A percentile compares a stretch with the other conserved stretches of the same genome.
Conservation (phyloP, 1,140 invertebrate species). For the Trichogramma pretiosum region DNA sequence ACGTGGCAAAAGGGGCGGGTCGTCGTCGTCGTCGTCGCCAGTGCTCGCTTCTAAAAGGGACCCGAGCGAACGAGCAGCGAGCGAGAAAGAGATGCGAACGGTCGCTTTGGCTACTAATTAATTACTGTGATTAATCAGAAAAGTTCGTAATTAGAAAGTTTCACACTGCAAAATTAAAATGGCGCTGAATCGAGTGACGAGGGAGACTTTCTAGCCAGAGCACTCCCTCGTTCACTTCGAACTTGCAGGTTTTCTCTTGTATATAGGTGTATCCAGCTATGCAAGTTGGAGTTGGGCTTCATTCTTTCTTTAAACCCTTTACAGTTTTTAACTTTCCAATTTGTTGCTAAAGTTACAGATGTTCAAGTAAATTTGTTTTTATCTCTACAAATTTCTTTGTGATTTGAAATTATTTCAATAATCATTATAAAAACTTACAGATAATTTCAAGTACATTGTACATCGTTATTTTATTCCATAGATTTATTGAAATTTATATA, state of each 20-base stretch:
- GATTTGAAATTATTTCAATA: no score
- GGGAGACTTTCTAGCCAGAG: constrained; percentile 30
- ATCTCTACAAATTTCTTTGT: no score
- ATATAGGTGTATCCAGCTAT: constrained; percentile 8
- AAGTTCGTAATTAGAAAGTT: constrained; percentile 51
- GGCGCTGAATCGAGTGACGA: constrained; percentile 34
- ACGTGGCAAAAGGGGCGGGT: constrained; percentile 7
- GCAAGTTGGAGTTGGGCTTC: constrained; percentile 6
- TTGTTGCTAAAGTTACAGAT: no score
- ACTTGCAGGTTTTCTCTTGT: constrained; percentile 12
- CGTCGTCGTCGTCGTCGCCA: constrained; percentile 9
- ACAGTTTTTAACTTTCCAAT: no score
- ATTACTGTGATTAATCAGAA: constrained; percentile 51
- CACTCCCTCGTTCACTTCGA: constrained; percentile 24
- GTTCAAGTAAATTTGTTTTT: no score
- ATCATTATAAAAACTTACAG: no score
- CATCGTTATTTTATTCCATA: no score
- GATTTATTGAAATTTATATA: no score
- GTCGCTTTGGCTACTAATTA: constrained; percentile 47
- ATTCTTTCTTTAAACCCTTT: no score
- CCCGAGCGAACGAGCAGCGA: neutral
- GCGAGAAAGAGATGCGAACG: no score
- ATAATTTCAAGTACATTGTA: no score
- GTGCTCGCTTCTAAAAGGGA: neutral
- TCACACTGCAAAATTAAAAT: constrained; percentile 47